phyloP scores from a whole-genome alignment of 2,888 invertebrate species.

The Ditylenchus weischeri region DNA sequence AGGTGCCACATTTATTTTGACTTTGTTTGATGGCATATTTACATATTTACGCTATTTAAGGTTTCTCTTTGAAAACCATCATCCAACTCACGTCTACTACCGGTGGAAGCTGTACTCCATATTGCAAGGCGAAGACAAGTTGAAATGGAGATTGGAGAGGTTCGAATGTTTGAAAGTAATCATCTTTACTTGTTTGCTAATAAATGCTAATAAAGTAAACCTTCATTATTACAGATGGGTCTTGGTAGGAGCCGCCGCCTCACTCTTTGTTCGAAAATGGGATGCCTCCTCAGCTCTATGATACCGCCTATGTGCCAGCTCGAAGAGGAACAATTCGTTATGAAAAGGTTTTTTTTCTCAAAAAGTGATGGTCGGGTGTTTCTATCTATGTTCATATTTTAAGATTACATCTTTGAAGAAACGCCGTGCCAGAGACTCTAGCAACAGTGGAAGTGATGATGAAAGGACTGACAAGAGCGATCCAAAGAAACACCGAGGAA shows the following conservation, averaged over 20 bases:
- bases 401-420: no score
- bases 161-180: slow-evolving; percentile 77
- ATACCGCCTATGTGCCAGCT: slow-evolving; percentile 43
- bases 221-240: slow-evolving; percentile 2
- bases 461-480: not conserved
- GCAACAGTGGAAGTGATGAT: slow-evolving; percentile 21
- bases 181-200: slow-evolving; percentile 63
- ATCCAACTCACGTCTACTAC: slow-evolving; percentile 96
- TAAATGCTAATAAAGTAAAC: slow-evolving; percentile 62
- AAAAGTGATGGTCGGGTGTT: no score
- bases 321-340: slow-evolving; percentile 12
- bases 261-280: slow-evolving; percentile 67
- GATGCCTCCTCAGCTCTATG: slow-evolving; percentile 90
- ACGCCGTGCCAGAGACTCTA: not conserved
- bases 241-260: slow-evolving; percentile 88
- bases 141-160: slow-evolving; percentile 46
- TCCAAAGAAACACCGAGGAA: slow-evolving; percentile 21
- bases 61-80: slow-evolving; percentile 96
- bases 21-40: no score
- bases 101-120: slow-evolving; percentile 96
- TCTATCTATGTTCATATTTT: no score
- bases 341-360: slow-evolving; percentile 3
- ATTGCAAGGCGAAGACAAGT: slow-evolving; percentile 65
- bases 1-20: slow-evolving; percentile 54
- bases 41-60: no score